Base-by-base conservation (phyloP, 2,113 vertebrate species). In the Ammodramus savannarum region DNA sequence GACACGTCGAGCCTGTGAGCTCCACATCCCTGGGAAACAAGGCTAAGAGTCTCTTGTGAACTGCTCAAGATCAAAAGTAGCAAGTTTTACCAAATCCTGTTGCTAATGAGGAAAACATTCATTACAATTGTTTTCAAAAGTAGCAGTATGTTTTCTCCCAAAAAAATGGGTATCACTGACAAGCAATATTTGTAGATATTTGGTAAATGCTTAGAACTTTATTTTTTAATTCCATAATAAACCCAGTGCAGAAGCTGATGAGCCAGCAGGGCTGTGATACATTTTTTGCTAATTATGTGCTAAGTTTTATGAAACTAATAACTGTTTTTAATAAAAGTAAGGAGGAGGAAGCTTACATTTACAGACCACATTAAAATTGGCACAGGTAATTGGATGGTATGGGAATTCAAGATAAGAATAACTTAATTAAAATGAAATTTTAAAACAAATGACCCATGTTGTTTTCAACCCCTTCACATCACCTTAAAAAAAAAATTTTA, bases 251-350 rank as follows among this genome's bases (percentile, higher is more conserved):
- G 49, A 85, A 95, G 51, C 41, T 87, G 94, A 91, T 94, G 94
- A 96, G 58, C 81, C 89, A 95, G 87, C 78, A 87, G 27, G 14
- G 10, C 51, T 85, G 11, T 66, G 66, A 81, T 75, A 65, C 34
- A 84, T 92, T 93, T 57, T 90, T 89, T 92, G 43, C 77, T 96
- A 94, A 95, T 96, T 96, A 96, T 36, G 29, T 67, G 49, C 41
- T 72, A 83, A 85, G 71, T 80, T 87, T 93, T 96, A 89, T 87
- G 81, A 95, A 96, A 94, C 16, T 96, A 83, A 83, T 94, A 96
- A 87, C 41, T 93, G 59, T 32, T 96, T 94, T 96, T 89, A 96
- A 89, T 89, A 96, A 85, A 46, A 76, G 9, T 23, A 31, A 90
- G 41, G 26, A 94, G 32, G 62, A 91, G 62, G 90, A 89, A 87